A percentile compares a stretch with the other conserved stretches of the same genome.
These are phyloP conservation scores for Merodon equestris DNA, from an alignment of 2,888 invertebrate genomes.

Conservation along the genomic window DNA sequence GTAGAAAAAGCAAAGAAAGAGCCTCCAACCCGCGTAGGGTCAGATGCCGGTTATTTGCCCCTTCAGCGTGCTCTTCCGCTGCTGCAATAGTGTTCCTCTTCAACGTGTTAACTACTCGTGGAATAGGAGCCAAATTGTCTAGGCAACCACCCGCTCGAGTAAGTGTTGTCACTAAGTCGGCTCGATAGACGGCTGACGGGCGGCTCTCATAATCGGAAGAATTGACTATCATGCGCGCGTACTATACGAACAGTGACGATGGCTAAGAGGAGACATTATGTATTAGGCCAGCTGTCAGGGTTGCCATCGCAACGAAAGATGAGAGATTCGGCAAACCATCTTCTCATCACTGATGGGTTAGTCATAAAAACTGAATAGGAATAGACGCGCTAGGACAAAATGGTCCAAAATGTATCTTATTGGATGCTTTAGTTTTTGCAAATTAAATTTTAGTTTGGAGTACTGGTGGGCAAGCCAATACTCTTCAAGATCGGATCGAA, in stretches of 20 bases:
- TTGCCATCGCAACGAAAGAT: too few relatives aligned
- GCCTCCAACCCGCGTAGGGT: conserved; percentile 14
- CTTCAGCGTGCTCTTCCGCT: conserved; percentile 2
- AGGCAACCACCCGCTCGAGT: conserved; percentile 35
- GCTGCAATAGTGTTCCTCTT: background rate
- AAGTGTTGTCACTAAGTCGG: conserved; percentile 12
- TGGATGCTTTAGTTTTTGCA: too few relatives aligned
- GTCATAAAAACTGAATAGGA: too few relatives aligned
- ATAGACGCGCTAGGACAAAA: too few relatives aligned
- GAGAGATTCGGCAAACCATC: too few relatives aligned
- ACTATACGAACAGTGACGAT: conserved; percentile 13
- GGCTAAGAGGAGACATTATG: conserved; percentile 21
- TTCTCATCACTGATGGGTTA: too few relatives aligned
- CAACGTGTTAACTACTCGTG: too few relatives aligned
- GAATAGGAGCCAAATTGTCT: conserved; percentile 34
- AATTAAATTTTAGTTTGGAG: too few relatives aligned
- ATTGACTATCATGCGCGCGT: conserved; percentile 28
- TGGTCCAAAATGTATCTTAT: too few relatives aligned
- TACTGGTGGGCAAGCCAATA: too few relatives aligned
- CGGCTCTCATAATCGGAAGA: conserved; percentile 7
- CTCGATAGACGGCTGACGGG: conserved; percentile 12
- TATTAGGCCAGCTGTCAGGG: conserved; percentile 24
- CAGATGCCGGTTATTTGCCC: conserved; percentile 39
- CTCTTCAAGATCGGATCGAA: too few relatives aligned
- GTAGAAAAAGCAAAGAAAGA: background rate